phyloP scores from a whole-genome alignment of 2,888 invertebrate species.

The Pristionchus entomophagus region DNA sequence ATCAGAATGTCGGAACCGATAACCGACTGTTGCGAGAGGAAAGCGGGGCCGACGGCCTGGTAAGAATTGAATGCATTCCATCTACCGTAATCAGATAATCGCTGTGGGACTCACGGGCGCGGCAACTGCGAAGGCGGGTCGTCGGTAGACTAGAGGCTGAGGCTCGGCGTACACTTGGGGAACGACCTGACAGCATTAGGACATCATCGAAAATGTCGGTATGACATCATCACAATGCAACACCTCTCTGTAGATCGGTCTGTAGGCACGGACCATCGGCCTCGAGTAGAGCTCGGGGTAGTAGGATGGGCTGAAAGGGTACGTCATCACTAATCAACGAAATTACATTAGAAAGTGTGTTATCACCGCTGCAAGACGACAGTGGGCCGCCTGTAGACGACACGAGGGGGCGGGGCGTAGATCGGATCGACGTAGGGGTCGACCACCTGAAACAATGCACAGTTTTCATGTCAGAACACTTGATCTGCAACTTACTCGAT shows the following conservation, averaged over 20 bases:
- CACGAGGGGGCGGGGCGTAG: constrained; percentile 15
- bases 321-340: not conserved
- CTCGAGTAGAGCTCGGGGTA: constrained; percentile 20
- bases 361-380: constrained; percentile 15
- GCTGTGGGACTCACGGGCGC: not conserved
- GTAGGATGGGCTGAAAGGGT: not conserved
- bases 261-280: not conserved
- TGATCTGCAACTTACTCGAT: too few species aligned
- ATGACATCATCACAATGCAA: not conserved
- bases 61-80: too few species aligned
- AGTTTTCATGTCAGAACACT: too few species aligned
- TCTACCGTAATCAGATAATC: not conserved
- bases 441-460: not conserved
- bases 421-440: not conserved
- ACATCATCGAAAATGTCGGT: not conserved
- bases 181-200: not conserved
- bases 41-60: too few species aligned
- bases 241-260: constrained; percentile 25
- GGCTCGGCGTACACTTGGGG: not conserved
- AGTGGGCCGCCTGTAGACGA: constrained; percentile 37
- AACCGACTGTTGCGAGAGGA: not conserved
- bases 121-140: not conserved
- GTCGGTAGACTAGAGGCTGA: not conserved
- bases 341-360: not conserved
- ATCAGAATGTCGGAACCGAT: not conserved